Base-by-base conservation (phyloP, 2,888 invertebrate genomes). In the Scaptomyza flava region DNA sequence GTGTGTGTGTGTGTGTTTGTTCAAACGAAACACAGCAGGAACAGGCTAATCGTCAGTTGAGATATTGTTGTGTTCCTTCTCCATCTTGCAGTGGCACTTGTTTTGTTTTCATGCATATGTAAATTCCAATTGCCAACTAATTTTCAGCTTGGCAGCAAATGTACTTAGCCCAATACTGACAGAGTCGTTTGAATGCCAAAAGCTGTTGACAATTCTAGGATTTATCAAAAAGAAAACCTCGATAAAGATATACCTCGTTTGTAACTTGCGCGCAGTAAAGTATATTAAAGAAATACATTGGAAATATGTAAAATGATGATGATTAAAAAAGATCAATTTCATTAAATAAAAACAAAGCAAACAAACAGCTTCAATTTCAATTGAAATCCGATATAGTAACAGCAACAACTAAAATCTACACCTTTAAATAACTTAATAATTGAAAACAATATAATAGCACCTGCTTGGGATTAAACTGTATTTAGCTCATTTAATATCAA, bases 71-170 rank as follows among this genome's bases (percentile, higher is more conserved):
- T 23, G 30, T 20, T 6, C 34, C 7, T 7, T 52, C 14, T 23
- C 8, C 12, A 14, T 7, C 8, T 14, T 38, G 38, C 38, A 46
- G 17, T 11, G 36, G 14, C 36, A 36, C 27, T 17, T 8, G 6
- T 50, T 45, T 36, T 45, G 23, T 43, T 58, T 53, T 48, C 54
- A 56, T 68, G 72, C 47, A 59, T 63, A 69, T 68, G 65, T 42
- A 57, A 74, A 71, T 69, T 31, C 23, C 34, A 41, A 36, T 41
- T 45, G 68, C 43, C 62, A 72, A 68, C 48, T 74, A 57, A 47
- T 58, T 56, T 51, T 58, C 48, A 47, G 38, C 51, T 66, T 66
- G 46, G 34, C 42, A 23, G 5, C 34, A 45, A 65, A 34, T 46
- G 33, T 58, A 42, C 20, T 27, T 17, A 51, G 38, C 42, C n/a